Evolutionary conservation across 2,113 vertebrate genomes (phyloP).

Genomic region (Phrynocephalus versicolor): DNA sequence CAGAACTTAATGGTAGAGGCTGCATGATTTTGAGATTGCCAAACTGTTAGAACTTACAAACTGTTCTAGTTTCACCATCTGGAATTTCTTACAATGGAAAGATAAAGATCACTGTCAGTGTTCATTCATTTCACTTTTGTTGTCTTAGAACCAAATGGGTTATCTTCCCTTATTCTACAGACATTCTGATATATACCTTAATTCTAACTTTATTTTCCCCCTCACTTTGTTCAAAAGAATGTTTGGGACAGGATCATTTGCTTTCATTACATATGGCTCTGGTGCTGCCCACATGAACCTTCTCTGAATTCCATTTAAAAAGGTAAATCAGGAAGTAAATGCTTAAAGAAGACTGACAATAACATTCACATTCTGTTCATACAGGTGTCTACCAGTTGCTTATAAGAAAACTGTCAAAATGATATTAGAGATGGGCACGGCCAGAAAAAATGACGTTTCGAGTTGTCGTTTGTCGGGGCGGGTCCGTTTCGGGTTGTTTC

Average conservation of each 20-base stretch:
- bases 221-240: constrained; percentile 34
- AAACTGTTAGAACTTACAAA: constrained; percentile 71
- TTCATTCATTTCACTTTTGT: constrained; percentile 74
- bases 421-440: too few species aligned
- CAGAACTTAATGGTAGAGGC: constrained; percentile 72
- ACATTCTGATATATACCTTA: background rate
- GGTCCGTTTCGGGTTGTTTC: too few species aligned
- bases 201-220: background rate
- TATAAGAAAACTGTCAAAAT: too few species aligned
- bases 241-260: background rate
- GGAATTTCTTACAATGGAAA: constrained; percentile 71
- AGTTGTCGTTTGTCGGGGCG: too few species aligned
- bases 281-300: background rate
- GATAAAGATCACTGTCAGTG: constrained; percentile 74
- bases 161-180: background rate
- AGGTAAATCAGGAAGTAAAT: background rate
- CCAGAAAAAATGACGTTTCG: too few species aligned
- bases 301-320: background rate
- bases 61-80: constrained; percentile 75
- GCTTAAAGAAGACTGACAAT: background rate
- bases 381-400: too few species aligned
- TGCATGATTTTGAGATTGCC: constrained; percentile 65
- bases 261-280: constrained; percentile 11
- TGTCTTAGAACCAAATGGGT: constrained; percentile 60
- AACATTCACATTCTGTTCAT: too few species aligned